A percentile compares a stretch with the other conserved stretches of the same genome.
Evolutionary conservation across 2,797 vertebrate genomes (phyloP).

Genomic region (Cossypha polioptera): DNA sequence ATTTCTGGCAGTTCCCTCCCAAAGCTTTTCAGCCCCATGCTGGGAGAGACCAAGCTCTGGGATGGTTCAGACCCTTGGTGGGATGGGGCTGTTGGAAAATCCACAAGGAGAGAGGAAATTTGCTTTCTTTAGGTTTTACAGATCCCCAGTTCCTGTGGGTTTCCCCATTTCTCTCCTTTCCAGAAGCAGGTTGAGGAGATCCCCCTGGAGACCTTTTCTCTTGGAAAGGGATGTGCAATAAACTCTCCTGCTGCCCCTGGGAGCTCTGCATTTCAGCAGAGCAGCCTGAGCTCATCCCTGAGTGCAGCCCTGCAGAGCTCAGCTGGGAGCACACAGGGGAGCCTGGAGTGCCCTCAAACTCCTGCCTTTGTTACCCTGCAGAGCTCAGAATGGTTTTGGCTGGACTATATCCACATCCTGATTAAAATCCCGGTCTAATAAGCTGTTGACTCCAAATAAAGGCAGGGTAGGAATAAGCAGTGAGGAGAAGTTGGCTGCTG

Average conservation of each 20-base stretch:
- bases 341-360: background rate
- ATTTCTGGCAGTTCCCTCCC: background rate
- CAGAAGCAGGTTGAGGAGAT: background rate
- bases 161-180: background rate
- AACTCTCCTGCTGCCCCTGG: background rate
- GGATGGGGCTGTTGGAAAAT: background rate
- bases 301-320: background rate
- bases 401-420: conserved; percentile 6
- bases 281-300: background rate
- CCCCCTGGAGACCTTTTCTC: background rate
- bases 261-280: background rate
- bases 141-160: background rate
- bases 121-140: background rate
- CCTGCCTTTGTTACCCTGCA: background rate
- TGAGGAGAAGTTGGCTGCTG: conserved; percentile 36
- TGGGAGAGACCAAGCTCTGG: background rate
- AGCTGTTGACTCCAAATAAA: conserved; percentile 65
- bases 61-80: background rate
- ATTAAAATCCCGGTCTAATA: conserved; percentile 42
- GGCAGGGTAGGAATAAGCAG: conserved; percentile 55
- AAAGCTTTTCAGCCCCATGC: background rate
- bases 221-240: background rate
- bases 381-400: background rate
- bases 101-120: background rate
- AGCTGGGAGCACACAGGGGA: background rate